Evolutionary conservation across 2,797 vertebrate species (phyloP).

Genomic region (Enteromius viviparus): DNA sequence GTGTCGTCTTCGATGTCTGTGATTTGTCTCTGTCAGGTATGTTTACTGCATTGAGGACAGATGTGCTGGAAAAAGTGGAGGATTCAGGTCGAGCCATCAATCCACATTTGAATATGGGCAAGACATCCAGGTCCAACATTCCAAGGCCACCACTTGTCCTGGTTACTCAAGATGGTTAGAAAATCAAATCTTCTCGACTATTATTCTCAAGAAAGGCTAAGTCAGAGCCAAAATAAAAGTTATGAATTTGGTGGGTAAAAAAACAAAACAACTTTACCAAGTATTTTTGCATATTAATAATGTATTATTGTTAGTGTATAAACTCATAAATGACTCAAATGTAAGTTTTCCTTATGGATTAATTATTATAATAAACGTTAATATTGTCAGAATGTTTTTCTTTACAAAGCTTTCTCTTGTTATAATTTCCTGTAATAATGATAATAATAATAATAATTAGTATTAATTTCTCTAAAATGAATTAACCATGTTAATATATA

Average conservation of each 20-base stretch:
- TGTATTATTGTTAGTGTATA: neutral
- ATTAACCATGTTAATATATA: no score
- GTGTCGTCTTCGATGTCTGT: conserved; percentile 4
- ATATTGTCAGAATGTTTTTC: neutral
- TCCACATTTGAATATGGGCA: conserved; percentile 70
- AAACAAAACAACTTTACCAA: neutral
- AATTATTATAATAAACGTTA: no score
- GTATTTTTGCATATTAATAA: neutral
- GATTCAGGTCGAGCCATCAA: conserved; percentile 66
- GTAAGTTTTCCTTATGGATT: no score
- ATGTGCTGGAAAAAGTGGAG: conserved; percentile 65
- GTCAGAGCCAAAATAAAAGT: neutral
- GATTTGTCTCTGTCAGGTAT: conserved; percentile 54
- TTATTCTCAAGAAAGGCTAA: neutral
- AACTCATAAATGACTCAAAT: no score
- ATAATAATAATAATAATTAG: neutral
- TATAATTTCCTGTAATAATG: neutral
- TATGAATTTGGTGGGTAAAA: neutral
- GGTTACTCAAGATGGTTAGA: conserved; percentile 70
- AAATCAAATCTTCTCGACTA: neutral
- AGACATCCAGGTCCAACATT: conserved; percentile 54
- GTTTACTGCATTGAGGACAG: conserved; percentile 67
- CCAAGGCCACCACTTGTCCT: conserved; percentile 54
- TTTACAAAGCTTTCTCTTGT: no score
- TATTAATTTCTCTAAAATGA: neutral